phyloP scores from a whole-genome alignment of 2,888 invertebrate genomes.

The Epinotia brunnichana region DNA sequence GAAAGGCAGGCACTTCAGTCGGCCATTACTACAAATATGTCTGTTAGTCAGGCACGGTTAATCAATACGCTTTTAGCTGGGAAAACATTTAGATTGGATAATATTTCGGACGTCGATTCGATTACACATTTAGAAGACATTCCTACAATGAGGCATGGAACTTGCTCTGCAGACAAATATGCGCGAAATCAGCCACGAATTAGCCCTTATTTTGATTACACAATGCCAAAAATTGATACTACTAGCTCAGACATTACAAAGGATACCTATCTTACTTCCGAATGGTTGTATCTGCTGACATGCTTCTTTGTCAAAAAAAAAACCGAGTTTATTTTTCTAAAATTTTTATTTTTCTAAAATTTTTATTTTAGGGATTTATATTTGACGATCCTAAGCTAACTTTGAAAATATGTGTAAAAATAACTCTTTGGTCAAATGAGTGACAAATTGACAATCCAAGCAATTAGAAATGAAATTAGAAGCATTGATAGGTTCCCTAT shows the following conservation, averaged over 20 bases:
- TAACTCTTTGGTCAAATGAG: background rate
- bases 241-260: background rate
- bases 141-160: background rate
- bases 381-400: too few relatives aligned
- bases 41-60: conserved; percentile 62
- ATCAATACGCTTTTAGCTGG: conserved; percentile 69
- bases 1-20: conserved; percentile 48
- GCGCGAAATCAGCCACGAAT: too few relatives aligned
- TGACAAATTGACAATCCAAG: background rate
- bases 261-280: too few relatives aligned
- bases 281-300: too few relatives aligned
- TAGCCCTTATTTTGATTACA: too few relatives aligned
- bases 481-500: background rate
- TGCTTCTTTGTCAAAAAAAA: too few relatives aligned
- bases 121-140: background rate
- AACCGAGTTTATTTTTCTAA: too few relatives aligned
- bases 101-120: conserved; percentile 49
- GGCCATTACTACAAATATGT: conserved; percentile 57
- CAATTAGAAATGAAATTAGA: background rate
- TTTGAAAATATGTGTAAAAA: too few relatives aligned
- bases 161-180: too few relatives aligned
- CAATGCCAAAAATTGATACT: background rate
- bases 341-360: too few relatives aligned
- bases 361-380: too few relatives aligned
- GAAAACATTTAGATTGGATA: conserved; percentile 50